Percentiles rank a stretch among this genome's conserved stretches.
Conservation (phyloP, 1,140 invertebrate genomes). For the Dendroctonus ponderosae region DNA sequence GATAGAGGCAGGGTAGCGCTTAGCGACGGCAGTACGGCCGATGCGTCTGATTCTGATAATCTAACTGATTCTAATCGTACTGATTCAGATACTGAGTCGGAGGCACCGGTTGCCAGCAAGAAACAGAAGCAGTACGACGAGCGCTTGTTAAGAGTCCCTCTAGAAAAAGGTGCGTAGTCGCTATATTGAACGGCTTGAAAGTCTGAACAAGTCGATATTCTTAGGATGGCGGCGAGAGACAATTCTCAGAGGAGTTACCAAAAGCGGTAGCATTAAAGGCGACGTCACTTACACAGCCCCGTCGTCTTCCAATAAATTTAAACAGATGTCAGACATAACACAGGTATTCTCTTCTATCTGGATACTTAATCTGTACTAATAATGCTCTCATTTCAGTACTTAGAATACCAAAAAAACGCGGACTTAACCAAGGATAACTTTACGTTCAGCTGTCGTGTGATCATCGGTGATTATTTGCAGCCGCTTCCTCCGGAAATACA, state of each 20-base stretch:
- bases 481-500: slow-evolving; percentile 58
- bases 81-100: slow-evolving; percentile 50
- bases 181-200: no score
- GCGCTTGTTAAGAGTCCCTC: slow-evolving; percentile 67
- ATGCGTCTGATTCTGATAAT: slow-evolving; percentile 58
- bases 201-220: not conserved
- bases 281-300: slow-evolving; percentile 89
- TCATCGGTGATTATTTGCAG: slow-evolving; percentile 88
- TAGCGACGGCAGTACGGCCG: slow-evolving; percentile 53
- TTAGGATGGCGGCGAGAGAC: slow-evolving; percentile 85
- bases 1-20: slow-evolving; percentile 56
- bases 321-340: slow-evolving; percentile 70
- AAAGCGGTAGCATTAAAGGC: slow-evolving; percentile 76
- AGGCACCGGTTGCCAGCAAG: slow-evolving; percentile 50
- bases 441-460: slow-evolving; percentile 82
- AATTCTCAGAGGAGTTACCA: slow-evolving; percentile 77
- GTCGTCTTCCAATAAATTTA: slow-evolving; percentile 73
- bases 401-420: slow-evolving; percentile 72
- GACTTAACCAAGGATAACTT: slow-evolving; percentile 85
- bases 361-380: not conserved
- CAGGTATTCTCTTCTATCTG: slow-evolving; percentile 56
- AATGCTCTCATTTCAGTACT: slow-evolving; percentile 59
- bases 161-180: slow-evolving; percentile 61
- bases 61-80: slow-evolving; percentile 55
- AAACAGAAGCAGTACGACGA: slow-evolving; percentile 57